phyloP scores from a whole-genome alignment of 2,888 invertebrate species.

The Tribolium freemani region DNA sequence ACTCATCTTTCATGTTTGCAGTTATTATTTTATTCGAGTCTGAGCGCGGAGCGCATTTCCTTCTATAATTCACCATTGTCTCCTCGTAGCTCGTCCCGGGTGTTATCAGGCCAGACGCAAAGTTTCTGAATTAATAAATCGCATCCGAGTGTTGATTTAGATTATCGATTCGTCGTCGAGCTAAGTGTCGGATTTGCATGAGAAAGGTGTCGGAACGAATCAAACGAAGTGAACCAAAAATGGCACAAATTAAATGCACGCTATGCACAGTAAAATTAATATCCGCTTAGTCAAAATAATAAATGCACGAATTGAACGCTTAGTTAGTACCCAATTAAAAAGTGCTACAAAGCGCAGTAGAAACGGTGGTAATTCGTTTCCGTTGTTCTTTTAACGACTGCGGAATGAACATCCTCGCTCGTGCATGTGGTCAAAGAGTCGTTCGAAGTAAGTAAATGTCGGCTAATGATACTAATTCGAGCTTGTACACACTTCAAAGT shows the following conservation, averaged over 20 bases:
- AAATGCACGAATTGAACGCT: too few relatives aligned
- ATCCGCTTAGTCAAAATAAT: too few relatives aligned
- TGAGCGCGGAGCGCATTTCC: not conserved
- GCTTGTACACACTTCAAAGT: slow-evolving; percentile 39
- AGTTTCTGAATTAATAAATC: slow-evolving; percentile 13
- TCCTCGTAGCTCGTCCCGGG: not conserved
- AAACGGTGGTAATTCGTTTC: slow-evolving; percentile 27
- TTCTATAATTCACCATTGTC: not conserved
- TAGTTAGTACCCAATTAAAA: too few relatives aligned
- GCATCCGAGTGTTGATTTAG: slow-evolving; percentile 16
- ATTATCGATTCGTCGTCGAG: slow-evolving; percentile 11
- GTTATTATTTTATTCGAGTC: slow-evolving; percentile 16
- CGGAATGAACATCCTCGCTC: slow-evolving; percentile 24
- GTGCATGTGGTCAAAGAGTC: slow-evolving; percentile 41
- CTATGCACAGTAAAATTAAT: too few relatives aligned
- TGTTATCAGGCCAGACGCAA: not conserved
- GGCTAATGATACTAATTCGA: slow-evolving; percentile 33
- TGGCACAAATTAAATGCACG: slow-evolving; percentile 24
- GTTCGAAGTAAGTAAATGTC: slow-evolving; percentile 37
- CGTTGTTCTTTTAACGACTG: slow-evolving; percentile 36
- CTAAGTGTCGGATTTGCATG: slow-evolving; percentile 7
- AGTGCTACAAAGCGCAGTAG: not conserved
- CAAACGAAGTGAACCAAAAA: slow-evolving; percentile 25
- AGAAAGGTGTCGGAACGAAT: slow-evolving; percentile 1
- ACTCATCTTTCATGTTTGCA: not conserved